phyloP scores from a whole-genome alignment of 2,113 vertebrate species.

The Hippocampus zosterae region DNA sequence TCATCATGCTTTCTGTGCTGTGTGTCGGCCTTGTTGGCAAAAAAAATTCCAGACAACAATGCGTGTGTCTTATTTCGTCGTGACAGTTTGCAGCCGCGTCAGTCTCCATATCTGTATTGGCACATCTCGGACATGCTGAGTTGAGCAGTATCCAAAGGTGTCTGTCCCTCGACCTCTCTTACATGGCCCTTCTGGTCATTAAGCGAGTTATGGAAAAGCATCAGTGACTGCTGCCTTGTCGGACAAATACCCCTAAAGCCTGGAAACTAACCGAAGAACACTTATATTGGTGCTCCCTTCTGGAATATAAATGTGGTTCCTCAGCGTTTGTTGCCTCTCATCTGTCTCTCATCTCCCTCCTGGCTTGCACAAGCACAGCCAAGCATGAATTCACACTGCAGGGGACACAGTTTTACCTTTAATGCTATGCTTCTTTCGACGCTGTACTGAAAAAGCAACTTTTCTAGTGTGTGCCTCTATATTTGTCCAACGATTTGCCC shows the following conservation, averaged over 20 bases:
- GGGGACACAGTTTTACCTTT: constrained; percentile 19
- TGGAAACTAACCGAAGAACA: constrained; percentile 42
- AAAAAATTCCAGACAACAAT: too few relatives aligned
- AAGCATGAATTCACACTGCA: constrained; percentile 22
- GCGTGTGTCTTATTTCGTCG: too few relatives aligned
- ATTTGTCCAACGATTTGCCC: constrained; percentile 21
- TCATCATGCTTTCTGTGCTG: too few relatives aligned
- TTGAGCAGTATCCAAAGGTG: neutral
- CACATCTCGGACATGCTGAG: too few relatives aligned
- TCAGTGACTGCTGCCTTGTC: constrained; percentile 13
- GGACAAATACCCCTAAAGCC: constrained; percentile 27
- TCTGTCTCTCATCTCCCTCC: constrained; percentile 45
- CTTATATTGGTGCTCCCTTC: constrained; percentile 35
- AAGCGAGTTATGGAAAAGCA: constrained; percentile 31
- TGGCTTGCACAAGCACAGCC: constrained; percentile 27
- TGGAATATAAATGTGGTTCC: constrained; percentile 51
- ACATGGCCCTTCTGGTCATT: constrained; percentile 22
- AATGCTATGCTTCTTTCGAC: neutral
- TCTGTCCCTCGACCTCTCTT: constrained; percentile 10
- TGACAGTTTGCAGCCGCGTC: too few relatives aligned
- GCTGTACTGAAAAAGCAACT: constrained; percentile 29
- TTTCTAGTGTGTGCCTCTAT: constrained; percentile 28
- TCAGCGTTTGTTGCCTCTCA: constrained; percentile 29
- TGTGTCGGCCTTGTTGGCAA: too few relatives aligned
- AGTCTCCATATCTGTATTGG: too few relatives aligned